Percentiles rank a stretch among this genome's conserved stretches.
These are phyloP conservation scores for Sebastes variabilis DNA, from an alignment of 2,797 vertebrate genomes.

Conservation along the genomic window DNA sequence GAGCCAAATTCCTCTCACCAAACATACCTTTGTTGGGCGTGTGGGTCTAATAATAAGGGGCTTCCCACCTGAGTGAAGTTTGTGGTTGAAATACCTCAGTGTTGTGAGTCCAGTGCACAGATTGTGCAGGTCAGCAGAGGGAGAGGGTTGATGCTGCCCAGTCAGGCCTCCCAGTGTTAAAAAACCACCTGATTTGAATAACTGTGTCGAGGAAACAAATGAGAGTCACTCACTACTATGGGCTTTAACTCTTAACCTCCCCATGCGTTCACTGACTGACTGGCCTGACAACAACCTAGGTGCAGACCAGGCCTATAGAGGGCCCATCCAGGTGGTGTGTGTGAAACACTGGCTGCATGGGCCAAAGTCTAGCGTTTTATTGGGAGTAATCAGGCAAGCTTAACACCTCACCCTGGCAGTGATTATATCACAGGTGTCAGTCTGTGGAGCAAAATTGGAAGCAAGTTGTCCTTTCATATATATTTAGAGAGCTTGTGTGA, in stretches of 20 bases:
- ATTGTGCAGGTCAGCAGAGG: constrained; percentile 40
- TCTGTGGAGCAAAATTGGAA: background rate
- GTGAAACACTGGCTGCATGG: constrained; percentile 24
- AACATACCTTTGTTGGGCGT: constrained; percentile 7
- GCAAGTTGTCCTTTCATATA: background rate
- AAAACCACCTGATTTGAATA: constrained; percentile 70
- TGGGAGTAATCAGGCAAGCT: constrained; percentile 43
- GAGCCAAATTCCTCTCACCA: constrained; percentile 22
- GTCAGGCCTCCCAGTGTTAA: constrained; percentile 12
- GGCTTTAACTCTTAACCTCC: background rate
- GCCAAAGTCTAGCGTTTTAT: constrained; percentile 75
- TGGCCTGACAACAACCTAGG: constrained; percentile 8
- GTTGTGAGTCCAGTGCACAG: constrained; percentile 55
- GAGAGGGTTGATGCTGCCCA: constrained; percentile 7
- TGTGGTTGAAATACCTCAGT: background rate
- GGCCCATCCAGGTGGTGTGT: constrained; percentile 20
- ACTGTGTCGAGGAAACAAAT: constrained; percentile 61
- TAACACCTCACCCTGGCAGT: constrained; percentile 43
- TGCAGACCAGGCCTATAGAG: constrained; percentile 4
- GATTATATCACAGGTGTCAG: constrained; percentile 42
- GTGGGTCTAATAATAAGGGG: background rate
- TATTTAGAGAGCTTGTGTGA: background rate
- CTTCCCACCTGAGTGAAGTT: constrained; percentile 61
- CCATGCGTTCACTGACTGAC: background rate
- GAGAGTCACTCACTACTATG: too few species aligned